Evolutionary conservation across 92 coral and sea anemone species (phyloP).

Genomic region (Zoanthus gigantus): DNA sequence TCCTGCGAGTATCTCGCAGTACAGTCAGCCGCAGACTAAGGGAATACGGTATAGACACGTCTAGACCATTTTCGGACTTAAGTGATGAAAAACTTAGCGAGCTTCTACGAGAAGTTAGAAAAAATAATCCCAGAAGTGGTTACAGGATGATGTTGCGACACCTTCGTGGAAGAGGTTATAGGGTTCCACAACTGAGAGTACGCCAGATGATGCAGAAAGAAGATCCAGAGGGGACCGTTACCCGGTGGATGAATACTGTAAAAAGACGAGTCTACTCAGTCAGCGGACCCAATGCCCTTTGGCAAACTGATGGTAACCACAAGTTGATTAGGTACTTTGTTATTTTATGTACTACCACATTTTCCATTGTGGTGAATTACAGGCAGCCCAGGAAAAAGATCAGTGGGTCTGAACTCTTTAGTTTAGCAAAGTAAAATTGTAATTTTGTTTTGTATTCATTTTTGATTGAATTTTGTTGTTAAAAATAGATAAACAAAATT

Average conservation of each 20-base stretch:
- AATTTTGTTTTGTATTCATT: background rate
- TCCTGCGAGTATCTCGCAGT: conserved; percentile 65
- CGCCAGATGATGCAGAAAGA: conserved; percentile 47
- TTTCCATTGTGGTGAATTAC: background rate
- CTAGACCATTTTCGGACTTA: conserved; percentile 62
- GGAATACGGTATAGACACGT: conserved; percentile 53
- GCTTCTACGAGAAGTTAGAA: conserved; percentile 49
- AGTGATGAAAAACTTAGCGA: conserved; percentile 60
- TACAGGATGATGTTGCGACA: conserved; percentile 70
- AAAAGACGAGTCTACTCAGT: conserved; percentile 65
- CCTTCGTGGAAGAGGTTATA: conserved; percentile 52
- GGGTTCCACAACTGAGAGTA: conserved; percentile 56
- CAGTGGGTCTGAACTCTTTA: background rate
- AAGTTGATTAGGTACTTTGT: conserved; percentile 60
- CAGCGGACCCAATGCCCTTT: conserved; percentile 70
- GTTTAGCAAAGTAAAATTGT: background rate
- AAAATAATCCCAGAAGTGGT: conserved; percentile 57
- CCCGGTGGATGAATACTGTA: conserved; percentile 70
- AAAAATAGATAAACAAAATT: background rate
- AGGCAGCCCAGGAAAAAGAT: background rate
- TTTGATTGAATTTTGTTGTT: background rate
- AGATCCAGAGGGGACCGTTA: conserved; percentile 66
- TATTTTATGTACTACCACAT: background rate
- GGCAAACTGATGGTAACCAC: conserved; percentile 80
- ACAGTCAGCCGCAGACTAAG: conserved; percentile 64